Conservation (phyloP, 2,888 invertebrate genomes). For the Latrodectus hesperus region DNA sequence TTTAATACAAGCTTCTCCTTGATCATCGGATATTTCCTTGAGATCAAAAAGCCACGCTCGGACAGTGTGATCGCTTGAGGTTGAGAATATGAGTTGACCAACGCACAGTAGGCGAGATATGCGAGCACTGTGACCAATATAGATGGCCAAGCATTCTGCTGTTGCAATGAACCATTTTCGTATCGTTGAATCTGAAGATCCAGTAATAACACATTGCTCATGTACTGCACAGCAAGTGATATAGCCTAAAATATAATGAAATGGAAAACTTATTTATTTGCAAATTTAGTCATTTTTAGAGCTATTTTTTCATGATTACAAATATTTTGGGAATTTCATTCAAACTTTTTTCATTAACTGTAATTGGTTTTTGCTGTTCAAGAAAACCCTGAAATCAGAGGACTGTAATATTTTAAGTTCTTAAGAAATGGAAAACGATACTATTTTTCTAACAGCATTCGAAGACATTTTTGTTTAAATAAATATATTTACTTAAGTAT, state of each 20-base stretch:
- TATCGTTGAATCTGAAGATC: slow-evolving; percentile 77
- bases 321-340: no score
- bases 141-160: slow-evolving; percentile 76
- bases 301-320: no score
- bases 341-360: no score
- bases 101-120: slow-evolving; percentile 77
- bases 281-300: no score
- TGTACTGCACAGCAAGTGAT: slow-evolving; percentile 76
- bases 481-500: no score
- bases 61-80: slow-evolving; percentile 73
- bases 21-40: slow-evolving; percentile 51
- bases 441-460: no score
- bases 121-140: slow-evolving; percentile 76
- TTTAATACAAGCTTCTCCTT: slow-evolving; percentile 71
- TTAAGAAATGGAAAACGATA: no score
- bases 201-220: slow-evolving; percentile 77
- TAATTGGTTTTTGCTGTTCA: no score
- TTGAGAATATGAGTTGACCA: slow-evolving; percentile 74
- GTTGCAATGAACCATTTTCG: slow-evolving; percentile 77
- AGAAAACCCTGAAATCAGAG: no score
- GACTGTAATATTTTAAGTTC: no score
- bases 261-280: no score
- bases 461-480: no score
- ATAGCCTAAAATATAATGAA: slow-evolving; percentile 73
- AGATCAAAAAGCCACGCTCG: slow-evolving; percentile 77